Percentiles rank a stretch among this genome's conserved stretches.
phyloP scores from a whole-genome alignment of 2,797 vertebrate genomes.

The Sebastes nivosus region DNA sequence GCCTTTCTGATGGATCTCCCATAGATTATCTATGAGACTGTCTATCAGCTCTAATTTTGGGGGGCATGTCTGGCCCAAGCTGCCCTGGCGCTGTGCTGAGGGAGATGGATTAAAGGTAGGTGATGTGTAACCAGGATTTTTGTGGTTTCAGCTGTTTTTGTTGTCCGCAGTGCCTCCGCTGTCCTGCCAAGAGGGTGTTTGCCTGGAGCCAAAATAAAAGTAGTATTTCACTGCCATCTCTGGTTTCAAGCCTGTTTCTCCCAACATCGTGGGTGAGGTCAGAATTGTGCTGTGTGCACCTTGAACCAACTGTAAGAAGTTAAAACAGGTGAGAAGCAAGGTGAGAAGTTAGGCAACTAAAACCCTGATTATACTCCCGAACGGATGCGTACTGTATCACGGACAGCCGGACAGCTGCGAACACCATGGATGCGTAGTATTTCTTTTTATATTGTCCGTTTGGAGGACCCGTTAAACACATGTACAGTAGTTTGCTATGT shows the following conservation, averaged over 20 bases:
- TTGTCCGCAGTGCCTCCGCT: slow-evolving; percentile 46
- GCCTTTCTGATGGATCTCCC: slow-evolving; percentile 9
- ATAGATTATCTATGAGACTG: slow-evolving; percentile 56
- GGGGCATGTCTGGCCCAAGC: not conserved
- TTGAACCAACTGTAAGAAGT: not conserved
- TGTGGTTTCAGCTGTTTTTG: slow-evolving; percentile 68
- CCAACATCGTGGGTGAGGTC: not conserved
- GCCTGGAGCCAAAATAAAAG: slow-evolving; percentile 16
- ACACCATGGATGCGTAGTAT: no score
- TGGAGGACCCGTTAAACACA: no score
- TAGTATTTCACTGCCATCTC: not conserved
- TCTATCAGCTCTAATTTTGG: slow-evolving; percentile 26
- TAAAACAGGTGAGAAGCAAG: not conserved
- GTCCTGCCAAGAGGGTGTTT: slow-evolving; percentile 44
- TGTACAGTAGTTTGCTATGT: no score
- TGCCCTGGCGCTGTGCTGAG: slow-evolving; percentile 18
- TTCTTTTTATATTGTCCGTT: no score
- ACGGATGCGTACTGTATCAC: no score
- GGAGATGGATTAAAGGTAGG: slow-evolving; percentile 41
- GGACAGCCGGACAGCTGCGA: no score
- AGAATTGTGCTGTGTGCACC: not conserved
- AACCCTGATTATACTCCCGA: no score
- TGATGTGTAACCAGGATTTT: slow-evolving; percentile 50
- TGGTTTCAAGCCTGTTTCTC: not conserved
- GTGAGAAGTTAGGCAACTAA: not conserved